Evolutionary conservation across 2,113 vertebrate genomes (phyloP).

Genomic region (Hyperoodon ampullatus): DNA sequence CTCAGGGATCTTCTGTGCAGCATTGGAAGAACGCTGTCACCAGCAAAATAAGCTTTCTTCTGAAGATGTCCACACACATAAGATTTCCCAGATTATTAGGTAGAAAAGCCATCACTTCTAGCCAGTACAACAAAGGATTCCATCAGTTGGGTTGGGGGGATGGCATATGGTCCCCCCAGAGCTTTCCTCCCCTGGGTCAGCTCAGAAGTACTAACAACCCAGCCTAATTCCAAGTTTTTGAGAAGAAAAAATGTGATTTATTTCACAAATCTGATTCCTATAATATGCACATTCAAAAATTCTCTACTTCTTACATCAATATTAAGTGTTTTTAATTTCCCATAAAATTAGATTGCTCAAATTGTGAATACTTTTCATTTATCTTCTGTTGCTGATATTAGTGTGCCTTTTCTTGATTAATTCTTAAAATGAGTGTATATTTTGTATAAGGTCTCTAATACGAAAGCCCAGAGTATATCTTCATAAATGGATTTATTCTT

Average conservation of each 20-base stretch:
- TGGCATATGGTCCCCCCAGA: neutral
- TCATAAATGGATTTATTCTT: slow-evolving; percentile 21
- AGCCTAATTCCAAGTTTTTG: neutral
- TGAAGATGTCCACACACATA: neutral
- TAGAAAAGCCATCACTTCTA: neutral
- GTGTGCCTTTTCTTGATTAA: neutral
- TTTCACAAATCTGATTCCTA: slow-evolving; percentile 17
- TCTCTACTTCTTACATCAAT: slow-evolving; percentile 26
- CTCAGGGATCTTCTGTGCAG: neutral
- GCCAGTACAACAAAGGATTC: neutral
- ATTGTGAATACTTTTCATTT: slow-evolving; percentile 27
- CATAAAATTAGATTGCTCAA: slow-evolving; percentile 41
- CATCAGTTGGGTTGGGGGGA: neutral
- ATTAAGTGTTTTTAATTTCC: slow-evolving; percentile 8
- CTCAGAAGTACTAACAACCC: neutral
- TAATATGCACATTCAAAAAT: neutral
- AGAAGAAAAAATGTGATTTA: neutral
- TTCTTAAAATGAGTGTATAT: slow-evolving; percentile 36
- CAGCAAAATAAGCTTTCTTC: slow-evolving; percentile 7
- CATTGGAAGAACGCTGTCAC: neutral
- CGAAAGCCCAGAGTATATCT: slow-evolving; percentile 14
- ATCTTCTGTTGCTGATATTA: slow-evolving; percentile 19
- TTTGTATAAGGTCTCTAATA: slow-evolving; percentile 27
- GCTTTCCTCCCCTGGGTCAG: neutral
- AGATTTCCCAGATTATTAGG: neutral